Conservation (phyloP, 2,113 vertebrate species). For the Hippocampus mohnikei region DNA sequence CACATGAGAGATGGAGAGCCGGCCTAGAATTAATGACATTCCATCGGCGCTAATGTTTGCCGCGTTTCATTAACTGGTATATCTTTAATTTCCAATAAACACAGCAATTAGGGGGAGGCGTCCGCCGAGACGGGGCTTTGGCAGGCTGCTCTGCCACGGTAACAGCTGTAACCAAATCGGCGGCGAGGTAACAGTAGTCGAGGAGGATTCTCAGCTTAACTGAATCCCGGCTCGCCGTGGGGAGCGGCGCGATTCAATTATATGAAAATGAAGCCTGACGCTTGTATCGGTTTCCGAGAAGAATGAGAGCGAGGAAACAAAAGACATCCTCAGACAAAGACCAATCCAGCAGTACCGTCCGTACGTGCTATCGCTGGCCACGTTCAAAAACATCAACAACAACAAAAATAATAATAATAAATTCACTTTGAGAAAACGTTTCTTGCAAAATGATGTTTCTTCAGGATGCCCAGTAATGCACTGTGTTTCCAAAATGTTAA, state of each 20-base stretch:
- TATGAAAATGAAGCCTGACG: constrained; percentile 75
- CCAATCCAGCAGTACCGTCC: neutral
- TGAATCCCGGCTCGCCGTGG: constrained; percentile 72
- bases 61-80: constrained; percentile 77
- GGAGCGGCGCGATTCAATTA: constrained; percentile 73
- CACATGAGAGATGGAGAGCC: constrained; percentile 67
- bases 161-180: constrained; percentile 76
- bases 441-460: neutral
- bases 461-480: neutral
- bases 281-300: constrained; percentile 55
- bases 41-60: constrained; percentile 74
- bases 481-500: neutral
- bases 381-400: neutral
- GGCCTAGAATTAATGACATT: constrained; percentile 76
- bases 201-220: constrained; percentile 72
- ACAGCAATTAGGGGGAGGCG: constrained; percentile 76
- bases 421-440: neutral
- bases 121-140: constrained; percentile 68
- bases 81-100: constrained; percentile 84
- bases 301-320: constrained; percentile 13
- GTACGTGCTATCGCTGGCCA: neutral
- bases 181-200: constrained; percentile 66
- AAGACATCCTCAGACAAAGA: constrained; percentile 25
- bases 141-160: constrained; percentile 66
- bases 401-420: no score